phyloP scores from a whole-genome alignment of 2,888 invertebrate species.

The Hesperia comma region DNA sequence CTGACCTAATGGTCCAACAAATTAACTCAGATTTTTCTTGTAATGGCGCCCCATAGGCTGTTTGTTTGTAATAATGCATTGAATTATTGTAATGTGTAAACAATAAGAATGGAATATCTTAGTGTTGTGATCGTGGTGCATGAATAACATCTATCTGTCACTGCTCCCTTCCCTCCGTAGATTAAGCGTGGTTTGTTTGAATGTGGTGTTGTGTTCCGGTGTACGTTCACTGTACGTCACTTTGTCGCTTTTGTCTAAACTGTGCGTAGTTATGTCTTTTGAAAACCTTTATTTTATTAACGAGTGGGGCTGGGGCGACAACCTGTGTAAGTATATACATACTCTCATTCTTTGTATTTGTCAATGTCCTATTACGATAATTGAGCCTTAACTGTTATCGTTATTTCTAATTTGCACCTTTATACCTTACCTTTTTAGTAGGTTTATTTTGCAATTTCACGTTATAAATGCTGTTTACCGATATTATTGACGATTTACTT shows the following conservation, averaged over 20 bases:
- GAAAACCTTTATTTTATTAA: slow-evolving; percentile 23
- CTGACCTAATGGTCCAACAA: too few species aligned
- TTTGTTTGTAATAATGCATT: slow-evolving; percentile 32
- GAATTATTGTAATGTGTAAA: slow-evolving; percentile 19
- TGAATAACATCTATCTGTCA: slow-evolving; percentile 84
- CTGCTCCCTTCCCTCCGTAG: slow-evolving; percentile 51
- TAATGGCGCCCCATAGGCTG: not conserved
- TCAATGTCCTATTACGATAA: slow-evolving; percentile 38
- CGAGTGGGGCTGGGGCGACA: slow-evolving; percentile 9
- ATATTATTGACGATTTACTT: slow-evolving; percentile 1
- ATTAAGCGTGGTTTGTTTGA: slow-evolving; percentile 63
- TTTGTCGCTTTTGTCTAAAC: slow-evolving; percentile 74
- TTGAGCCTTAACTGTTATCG: slow-evolving; percentile 1
- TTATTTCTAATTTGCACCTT: slow-evolving; percentile 12
- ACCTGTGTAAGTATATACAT: slow-evolving; percentile 26
- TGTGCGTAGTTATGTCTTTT: slow-evolving; percentile 31
- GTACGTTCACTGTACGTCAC: slow-evolving; percentile 40
- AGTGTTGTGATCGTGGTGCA: slow-evolving; percentile 74
- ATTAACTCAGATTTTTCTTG: slow-evolving; percentile 7
- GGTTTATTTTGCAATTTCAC: not conserved
- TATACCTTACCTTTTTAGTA: not conserved
- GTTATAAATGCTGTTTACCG: not conserved
- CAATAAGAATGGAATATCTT: slow-evolving; percentile 40
- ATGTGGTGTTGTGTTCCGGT: slow-evolving; percentile 52
- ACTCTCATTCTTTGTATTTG: slow-evolving; percentile 41